These are phyloP conservation scores for Panopea generosa DNA, from an alignment of 2,888 invertebrate species.

Conservation along the genomic window DNA sequence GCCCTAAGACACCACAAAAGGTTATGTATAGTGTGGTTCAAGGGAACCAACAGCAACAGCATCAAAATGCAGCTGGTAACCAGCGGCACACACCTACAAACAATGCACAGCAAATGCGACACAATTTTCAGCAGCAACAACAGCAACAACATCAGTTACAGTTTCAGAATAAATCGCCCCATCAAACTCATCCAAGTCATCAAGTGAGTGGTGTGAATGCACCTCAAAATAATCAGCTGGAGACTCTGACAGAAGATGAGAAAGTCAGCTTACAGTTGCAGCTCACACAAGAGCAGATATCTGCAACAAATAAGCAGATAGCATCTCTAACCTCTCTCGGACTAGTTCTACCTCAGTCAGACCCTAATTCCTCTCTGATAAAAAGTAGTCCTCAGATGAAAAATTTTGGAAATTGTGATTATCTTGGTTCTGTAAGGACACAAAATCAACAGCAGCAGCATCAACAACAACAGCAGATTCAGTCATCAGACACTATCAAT, in stretches of 20 bases:
- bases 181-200: no score
- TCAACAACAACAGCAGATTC: background rate
- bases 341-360: background rate
- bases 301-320: background rate
- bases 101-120: background rate
- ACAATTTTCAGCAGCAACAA: slow-evolving; percentile 21
- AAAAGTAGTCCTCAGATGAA: slow-evolving; percentile 9
- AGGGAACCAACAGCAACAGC: slow-evolving; percentile 5
- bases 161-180: slow-evolving; percentile 1
- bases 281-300: background rate
- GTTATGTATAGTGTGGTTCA: slow-evolving; percentile 9
- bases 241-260: no score
- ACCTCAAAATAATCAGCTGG: no score
- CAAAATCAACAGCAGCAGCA: background rate
- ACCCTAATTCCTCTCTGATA: background rate
- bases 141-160: slow-evolving; percentile 32
- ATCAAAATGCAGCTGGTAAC: background rate
- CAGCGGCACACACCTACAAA: slow-evolving; percentile 1
- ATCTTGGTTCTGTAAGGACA: slow-evolving; percentile 9
- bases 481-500: background rate
- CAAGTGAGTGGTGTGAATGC: no score
- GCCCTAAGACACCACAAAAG: slow-evolving; percentile 7
- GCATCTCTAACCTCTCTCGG: background rate
- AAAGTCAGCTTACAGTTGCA: background rate
- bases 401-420: slow-evolving; percentile 16